phyloP scores from a whole-genome alignment of 2,113 vertebrate species.

The Gopherus flavomarginatus region DNA sequence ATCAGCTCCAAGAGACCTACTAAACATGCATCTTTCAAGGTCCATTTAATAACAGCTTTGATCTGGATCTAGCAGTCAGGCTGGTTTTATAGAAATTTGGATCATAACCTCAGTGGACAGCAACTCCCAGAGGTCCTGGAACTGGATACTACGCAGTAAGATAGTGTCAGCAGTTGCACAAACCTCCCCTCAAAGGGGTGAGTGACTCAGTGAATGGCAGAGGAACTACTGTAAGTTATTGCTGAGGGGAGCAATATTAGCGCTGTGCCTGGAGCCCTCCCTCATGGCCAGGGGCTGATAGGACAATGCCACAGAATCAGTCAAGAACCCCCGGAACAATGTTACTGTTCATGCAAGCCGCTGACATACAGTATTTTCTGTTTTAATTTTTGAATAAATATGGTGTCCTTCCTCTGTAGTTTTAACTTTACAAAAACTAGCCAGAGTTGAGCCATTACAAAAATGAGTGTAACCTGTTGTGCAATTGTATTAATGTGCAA shows the following conservation, averaged over 20 bases:
- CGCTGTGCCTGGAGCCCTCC: not conserved
- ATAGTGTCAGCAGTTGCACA: not conserved
- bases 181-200: not conserved
- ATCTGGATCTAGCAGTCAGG: not conserved
- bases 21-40: not conserved
- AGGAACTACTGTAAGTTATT: fast-evolving
- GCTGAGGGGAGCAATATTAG: not conserved
- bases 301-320: not conserved
- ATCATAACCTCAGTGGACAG: not conserved
- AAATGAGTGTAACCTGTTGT: not conserved
- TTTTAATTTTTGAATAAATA: not conserved
- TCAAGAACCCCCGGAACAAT: not conserved
- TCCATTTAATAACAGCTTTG: not conserved
- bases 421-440: not conserved
- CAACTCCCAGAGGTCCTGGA: not conserved
- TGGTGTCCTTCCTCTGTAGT: not conserved
- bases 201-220: not conserved
- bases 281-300: not conserved
- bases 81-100: not conserved
- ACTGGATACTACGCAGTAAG: not conserved
- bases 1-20: not conserved
- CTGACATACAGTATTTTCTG: not conserved
- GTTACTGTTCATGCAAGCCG: not conserved
- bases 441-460: not conserved
- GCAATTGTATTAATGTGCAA: not conserved